Percentiles rank a stretch among this genome's conserved stretches.
Conservation (phyloP, 2,113 vertebrate species). For the Daphoenositta chrysoptera region DNA sequence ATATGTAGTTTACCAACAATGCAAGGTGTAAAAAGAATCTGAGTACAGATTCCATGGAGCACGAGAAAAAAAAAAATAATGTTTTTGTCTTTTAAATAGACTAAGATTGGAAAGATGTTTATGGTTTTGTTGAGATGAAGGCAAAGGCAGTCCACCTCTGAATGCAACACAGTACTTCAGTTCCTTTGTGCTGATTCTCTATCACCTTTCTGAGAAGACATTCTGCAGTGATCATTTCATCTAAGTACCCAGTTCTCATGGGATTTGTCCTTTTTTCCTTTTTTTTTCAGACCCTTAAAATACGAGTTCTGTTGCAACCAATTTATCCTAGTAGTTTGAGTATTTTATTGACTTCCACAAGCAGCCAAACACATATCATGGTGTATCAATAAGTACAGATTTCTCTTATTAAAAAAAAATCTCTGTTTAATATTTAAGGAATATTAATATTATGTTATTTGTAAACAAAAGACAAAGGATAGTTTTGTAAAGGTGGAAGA, state of each 20-base stretch:
- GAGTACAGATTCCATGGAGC: neutral
- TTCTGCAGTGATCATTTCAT: neutral
- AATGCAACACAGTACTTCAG: neutral
- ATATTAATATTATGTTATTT: too few species aligned
- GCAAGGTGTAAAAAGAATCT: neutral
- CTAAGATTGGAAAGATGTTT: neutral
- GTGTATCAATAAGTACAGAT: neutral
- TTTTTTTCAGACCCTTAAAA: neutral
- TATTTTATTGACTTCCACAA: neutral
- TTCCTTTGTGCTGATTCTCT: neutral
- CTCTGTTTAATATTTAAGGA: neutral
- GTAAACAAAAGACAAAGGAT: neutral
- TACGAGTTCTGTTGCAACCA: neutral
- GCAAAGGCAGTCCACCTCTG: neutral
- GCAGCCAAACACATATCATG: neutral
- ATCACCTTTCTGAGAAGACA: neutral
- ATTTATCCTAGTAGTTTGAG: neutral
- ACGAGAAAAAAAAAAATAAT: neutral
- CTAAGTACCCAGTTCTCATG: neutral
- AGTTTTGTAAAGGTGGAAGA: neutral
- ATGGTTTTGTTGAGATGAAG: neutral
- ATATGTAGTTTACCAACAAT: neutral
- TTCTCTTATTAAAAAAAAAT: neutral
- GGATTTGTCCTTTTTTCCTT: neutral
- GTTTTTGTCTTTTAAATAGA: neutral